phyloP scores from a whole-genome alignment of 1,140 invertebrate species.

The Brachionus sp. region DNA sequence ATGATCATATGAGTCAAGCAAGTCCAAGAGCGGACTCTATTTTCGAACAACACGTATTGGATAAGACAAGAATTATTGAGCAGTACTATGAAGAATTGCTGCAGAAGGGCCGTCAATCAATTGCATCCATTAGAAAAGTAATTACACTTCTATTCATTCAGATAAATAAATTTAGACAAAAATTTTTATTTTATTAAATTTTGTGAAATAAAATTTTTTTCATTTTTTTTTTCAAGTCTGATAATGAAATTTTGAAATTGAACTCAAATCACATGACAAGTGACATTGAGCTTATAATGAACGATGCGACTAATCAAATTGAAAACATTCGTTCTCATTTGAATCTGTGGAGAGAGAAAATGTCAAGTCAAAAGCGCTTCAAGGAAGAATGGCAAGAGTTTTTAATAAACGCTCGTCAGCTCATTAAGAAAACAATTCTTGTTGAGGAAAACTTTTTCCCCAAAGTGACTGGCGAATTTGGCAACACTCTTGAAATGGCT shows the following conservation, averaged over 20 bases:
- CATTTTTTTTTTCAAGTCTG: neutral
- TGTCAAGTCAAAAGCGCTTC: conserved; percentile 66
- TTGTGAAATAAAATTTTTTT: neutral
- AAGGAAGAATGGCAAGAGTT: conserved; percentile 68
- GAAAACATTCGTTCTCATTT: conserved; percentile 58
- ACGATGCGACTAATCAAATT: neutral
- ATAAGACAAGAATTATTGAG: conserved; percentile 30
- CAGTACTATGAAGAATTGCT: conserved; percentile 22
- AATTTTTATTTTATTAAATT: neutral
- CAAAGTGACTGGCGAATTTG: conserved; percentile 67
- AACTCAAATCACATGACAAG: conserved; percentile 27
- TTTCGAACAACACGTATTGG: conserved; percentile 29
- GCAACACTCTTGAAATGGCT: conserved; percentile 53
- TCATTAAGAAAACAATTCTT: conserved; percentile 71
- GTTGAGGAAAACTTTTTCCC: conserved; percentile 73
- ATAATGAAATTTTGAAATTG: conserved; percentile 31
- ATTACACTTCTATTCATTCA: neutral
- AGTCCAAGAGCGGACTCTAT: neutral
- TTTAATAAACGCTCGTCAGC: conserved; percentile 71
- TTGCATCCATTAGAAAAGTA: neutral
- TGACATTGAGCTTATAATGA: conserved; percentile 36
- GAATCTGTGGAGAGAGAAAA: conserved; percentile 68
- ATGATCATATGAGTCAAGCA: neutral
- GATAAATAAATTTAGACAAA: neutral
- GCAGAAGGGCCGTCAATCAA: neutral